Evolutionary conservation across 2,113 vertebrate genomes (phyloP).

Genomic region (Brachypteracias leptosomus): DNA sequence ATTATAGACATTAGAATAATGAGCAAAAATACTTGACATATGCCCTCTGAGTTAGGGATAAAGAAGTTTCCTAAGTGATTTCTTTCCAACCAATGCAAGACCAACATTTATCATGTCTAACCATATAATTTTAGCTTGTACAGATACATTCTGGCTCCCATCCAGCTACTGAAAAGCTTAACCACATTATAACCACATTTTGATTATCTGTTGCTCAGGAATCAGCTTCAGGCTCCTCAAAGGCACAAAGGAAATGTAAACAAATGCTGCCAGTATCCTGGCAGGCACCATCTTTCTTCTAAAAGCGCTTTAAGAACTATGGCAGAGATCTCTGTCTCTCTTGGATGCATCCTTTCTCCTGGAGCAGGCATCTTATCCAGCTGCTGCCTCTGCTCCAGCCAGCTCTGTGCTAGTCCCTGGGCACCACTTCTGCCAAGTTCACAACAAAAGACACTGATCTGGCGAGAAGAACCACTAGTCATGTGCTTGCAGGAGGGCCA

Average conservation of each 20-base stretch:
- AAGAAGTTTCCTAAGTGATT: background rate
- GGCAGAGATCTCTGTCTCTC: background rate
- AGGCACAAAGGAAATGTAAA: background rate
- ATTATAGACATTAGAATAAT: background rate
- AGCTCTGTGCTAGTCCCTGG: background rate
- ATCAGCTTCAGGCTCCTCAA: background rate
- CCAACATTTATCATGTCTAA: background rate
- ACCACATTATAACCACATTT: background rate
- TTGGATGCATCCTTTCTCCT: background rate
- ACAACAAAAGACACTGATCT: background rate
- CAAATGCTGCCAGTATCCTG: background rate
- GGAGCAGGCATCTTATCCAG: background rate
- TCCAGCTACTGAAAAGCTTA: slow-evolving; percentile 2
- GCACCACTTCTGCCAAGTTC: background rate
- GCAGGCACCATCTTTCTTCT: background rate
- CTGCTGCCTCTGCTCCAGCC: background rate
- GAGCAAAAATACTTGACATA: background rate
- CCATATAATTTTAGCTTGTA: background rate
- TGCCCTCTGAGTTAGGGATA: background rate
- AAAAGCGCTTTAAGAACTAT: background rate
- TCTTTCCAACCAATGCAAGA: background rate
- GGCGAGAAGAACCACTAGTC: background rate
- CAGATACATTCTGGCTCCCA: background rate
- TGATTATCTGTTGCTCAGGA: background rate
- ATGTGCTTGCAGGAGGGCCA: background rate